Percentiles rank a stretch among this genome's conserved stretches.
Evolutionary conservation across 2,113 vertebrate species (phyloP).

Genomic region (Ellobius talpinus): DNA sequence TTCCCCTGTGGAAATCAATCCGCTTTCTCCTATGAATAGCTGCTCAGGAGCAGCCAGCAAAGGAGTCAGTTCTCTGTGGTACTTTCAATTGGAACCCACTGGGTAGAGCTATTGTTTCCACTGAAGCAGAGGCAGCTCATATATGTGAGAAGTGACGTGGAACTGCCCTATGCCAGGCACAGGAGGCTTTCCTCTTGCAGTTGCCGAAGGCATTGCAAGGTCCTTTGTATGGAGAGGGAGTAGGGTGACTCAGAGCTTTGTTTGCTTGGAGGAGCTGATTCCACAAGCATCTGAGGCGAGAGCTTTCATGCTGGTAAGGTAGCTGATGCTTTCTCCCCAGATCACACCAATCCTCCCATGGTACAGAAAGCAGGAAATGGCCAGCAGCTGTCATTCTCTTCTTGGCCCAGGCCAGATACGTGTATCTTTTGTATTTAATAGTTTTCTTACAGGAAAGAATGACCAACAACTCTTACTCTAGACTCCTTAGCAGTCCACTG

Average conservation of each 20-base stretch:
- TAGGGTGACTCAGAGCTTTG: conserved; percentile 68
- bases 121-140: not conserved
- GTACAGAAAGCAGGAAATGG: conserved; percentile 3
- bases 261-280: conserved; percentile 50
- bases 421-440: not conserved
- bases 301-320: not conserved
- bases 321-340: not conserved
- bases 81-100: conserved; percentile 45
- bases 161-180: conserved; percentile 24
- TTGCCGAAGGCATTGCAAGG: not conserved
- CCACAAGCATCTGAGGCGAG: not conserved
- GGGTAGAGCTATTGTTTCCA: conserved; percentile 34
- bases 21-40: conserved; percentile 53
- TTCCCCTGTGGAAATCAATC: conserved; percentile 59
- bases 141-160: conserved; percentile 63
- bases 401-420: not conserved
- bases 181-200: conserved; percentile 65
- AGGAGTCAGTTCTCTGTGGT: not conserved
- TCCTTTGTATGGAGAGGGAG: conserved; percentile 70
- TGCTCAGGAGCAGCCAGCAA: conserved; percentile 64
- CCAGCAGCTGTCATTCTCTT: not conserved
- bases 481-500: not conserved
- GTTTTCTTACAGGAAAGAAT: conserved; percentile 21
- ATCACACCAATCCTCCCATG: not conserved
- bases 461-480: not conserved